Evolutionary conservation across 2,888 invertebrate species (phyloP).

Genomic region (Tetropium fuscum): DNA sequence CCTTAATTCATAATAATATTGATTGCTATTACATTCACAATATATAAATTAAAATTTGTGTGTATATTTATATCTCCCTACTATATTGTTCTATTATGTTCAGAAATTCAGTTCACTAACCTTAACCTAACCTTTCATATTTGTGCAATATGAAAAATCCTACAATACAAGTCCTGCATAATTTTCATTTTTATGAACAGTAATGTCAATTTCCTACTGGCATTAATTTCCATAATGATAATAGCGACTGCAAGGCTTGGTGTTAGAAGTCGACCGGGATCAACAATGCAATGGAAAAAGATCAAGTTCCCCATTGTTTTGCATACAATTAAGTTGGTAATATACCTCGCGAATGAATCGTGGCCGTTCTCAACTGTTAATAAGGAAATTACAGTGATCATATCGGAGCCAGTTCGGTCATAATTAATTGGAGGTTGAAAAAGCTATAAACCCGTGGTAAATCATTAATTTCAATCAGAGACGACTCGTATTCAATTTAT

Average conservation of each 20-base stretch:
- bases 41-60: too few relatives aligned
- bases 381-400: conserved; percentile 32
- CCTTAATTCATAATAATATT: too few relatives aligned
- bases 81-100: too few relatives aligned
- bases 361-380: conserved; percentile 18
- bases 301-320: conserved; percentile 23
- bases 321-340: conserved; percentile 32
- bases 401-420: conserved; percentile 15
- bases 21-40: too few relatives aligned
- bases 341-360: conserved; percentile 5
- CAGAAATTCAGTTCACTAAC: too few relatives aligned
- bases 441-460: conserved; percentile 28
- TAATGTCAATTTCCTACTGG: neutral
- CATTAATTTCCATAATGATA: neutral
- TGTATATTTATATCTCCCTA: too few relatives aligned
- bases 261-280: neutral
- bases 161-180: too few relatives aligned
- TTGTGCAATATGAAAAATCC: too few relatives aligned
- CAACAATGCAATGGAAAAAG: conserved; percentile 1
- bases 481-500: conserved; percentile 17
- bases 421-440: conserved; percentile 23
- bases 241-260: neutral
- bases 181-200: too few relatives aligned
- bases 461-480: conserved; percentile 30
- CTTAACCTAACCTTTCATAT: too few relatives aligned